phyloP scores from a whole-genome alignment of 2,888 invertebrate species.

The Ariolimax columbianus region DNA sequence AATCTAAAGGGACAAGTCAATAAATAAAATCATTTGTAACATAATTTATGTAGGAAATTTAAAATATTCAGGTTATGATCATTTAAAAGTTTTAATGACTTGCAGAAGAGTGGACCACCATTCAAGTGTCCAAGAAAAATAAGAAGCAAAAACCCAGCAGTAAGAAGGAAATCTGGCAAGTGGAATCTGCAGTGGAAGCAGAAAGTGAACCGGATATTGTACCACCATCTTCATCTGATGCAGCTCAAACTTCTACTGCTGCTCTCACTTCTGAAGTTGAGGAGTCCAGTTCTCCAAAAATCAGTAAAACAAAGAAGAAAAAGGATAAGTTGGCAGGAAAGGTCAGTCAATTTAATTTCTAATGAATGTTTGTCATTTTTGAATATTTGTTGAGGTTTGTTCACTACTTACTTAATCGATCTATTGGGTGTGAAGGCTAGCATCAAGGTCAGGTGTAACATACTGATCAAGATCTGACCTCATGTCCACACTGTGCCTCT shows the following conservation, averaged over 20 bases:
- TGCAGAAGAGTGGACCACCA: slow-evolving; percentile 64
- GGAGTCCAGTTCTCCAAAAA: slow-evolving; percentile 20
- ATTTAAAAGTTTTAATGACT: neutral
- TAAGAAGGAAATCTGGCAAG: slow-evolving; percentile 38
- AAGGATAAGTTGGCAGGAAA: slow-evolving; percentile 51
- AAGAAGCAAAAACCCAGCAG: slow-evolving; percentile 62
- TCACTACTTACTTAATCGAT: too few relatives aligned
- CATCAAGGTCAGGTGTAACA: too few relatives aligned
- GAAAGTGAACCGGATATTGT: slow-evolving; percentile 37
- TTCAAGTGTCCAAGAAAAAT: slow-evolving; percentile 64
- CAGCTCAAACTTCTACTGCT: neutral
- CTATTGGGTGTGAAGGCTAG: too few relatives aligned
- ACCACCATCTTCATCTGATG: slow-evolving; percentile 16
- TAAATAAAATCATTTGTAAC: neutral
- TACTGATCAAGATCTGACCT: too few relatives aligned
- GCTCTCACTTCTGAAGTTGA: slow-evolving; percentile 28
- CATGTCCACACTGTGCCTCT: too few relatives aligned
- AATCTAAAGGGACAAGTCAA: too few relatives aligned
- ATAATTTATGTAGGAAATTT: neutral
- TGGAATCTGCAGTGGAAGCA: slow-evolving; percentile 41
- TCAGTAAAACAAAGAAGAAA: slow-evolving; percentile 52
- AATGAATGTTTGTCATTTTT: neutral
- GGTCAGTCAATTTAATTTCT: slow-evolving; percentile 2
- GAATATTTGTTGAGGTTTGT: too few relatives aligned
- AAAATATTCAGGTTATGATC: neutral